A percentile compares a stretch with the other conserved stretches of the same genome.
Evolutionary conservation across 1,140 invertebrate species (phyloP).

Genomic region (Leptinotarsa undecemlineata): DNA sequence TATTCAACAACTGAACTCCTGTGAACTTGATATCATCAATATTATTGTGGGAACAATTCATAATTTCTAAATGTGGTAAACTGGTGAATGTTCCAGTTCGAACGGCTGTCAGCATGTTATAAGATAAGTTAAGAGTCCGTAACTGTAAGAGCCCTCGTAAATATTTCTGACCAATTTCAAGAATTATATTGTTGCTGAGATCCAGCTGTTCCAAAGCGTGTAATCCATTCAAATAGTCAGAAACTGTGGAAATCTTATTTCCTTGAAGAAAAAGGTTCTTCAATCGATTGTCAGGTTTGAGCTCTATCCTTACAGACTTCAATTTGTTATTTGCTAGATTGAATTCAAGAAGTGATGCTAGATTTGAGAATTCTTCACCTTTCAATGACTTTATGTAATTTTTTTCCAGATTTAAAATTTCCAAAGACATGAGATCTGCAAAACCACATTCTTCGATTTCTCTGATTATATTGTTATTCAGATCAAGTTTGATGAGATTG

Average conservation of each 20-base stretch:
- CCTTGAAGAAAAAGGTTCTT: conserved; percentile 41
- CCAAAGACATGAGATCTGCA: conserved; percentile 59
- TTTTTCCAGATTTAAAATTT: conserved; percentile 55
- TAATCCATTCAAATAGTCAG: conserved; percentile 40
- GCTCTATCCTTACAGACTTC: conserved; percentile 27
- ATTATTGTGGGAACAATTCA: conserved; percentile 45
- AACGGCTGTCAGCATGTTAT: conserved; percentile 39
- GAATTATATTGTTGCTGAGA: conserved; percentile 42
- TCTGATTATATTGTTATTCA: conserved; percentile 48
- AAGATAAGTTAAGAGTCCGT: conserved; percentile 22
- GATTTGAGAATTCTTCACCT: conserved; percentile 39
- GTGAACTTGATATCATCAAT: conserved; percentile 40
- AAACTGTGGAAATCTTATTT: conserved; percentile 59
- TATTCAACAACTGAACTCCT: conserved; percentile 42
- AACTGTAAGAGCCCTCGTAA: no score
- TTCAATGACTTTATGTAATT: conserved; percentile 42
- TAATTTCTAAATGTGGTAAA: conserved; percentile 41
- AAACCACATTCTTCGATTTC: conserved; percentile 63
- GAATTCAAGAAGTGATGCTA: conserved; percentile 41
- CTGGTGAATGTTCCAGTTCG: conserved; percentile 39
- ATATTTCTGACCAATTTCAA: conserved; percentile 23
- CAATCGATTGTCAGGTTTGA: conserved; percentile 38
- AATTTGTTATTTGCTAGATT: conserved; percentile 47
- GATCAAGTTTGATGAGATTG: conserved; percentile 59
- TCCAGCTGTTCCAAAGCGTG: conserved; percentile 44